phyloP scores from a whole-genome alignment of 2,888 invertebrate genomes.

The Troides aeacus region DNA sequence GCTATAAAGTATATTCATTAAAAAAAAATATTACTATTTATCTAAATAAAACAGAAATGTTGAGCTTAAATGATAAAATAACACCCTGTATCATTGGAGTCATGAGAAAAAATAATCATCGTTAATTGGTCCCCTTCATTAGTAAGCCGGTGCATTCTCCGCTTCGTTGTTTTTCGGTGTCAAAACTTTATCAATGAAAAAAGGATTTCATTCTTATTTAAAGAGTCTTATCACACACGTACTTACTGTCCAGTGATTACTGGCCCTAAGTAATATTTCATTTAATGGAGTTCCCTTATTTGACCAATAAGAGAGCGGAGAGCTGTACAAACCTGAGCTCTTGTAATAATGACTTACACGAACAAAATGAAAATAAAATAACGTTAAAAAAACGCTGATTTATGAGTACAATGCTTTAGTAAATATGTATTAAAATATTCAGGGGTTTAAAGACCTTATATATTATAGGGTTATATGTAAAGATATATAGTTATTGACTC shows the following conservation, averaged over 20 bases:
- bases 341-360: constrained; percentile 17
- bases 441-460: background rate
- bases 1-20: background rate
- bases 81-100: constrained; percentile 61
- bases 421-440: constrained; percentile 1
- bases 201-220: constrained; percentile 78
- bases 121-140: constrained; percentile 80
- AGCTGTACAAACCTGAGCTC: constrained; percentile 15
- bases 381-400: background rate
- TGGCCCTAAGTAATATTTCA: constrained; percentile 60
- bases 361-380: constrained; percentile 2
- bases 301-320: constrained; percentile 25
- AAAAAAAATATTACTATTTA: background rate
- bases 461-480: background rate
- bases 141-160: constrained; percentile 74
- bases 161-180: constrained; percentile 71
- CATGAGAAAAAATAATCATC: constrained; percentile 76
- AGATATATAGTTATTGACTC: background rate
- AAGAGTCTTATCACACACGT: constrained; percentile 67
- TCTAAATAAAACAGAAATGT: background rate
- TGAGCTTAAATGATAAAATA: constrained; percentile 1
- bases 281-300: constrained; percentile 44
- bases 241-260: constrained; percentile 56
- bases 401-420: background rate
- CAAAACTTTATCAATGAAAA: constrained; percentile 79